Evolutionary conservation across 2,888 invertebrate species (phyloP).

Genomic region (Phortica okadai): DNA sequence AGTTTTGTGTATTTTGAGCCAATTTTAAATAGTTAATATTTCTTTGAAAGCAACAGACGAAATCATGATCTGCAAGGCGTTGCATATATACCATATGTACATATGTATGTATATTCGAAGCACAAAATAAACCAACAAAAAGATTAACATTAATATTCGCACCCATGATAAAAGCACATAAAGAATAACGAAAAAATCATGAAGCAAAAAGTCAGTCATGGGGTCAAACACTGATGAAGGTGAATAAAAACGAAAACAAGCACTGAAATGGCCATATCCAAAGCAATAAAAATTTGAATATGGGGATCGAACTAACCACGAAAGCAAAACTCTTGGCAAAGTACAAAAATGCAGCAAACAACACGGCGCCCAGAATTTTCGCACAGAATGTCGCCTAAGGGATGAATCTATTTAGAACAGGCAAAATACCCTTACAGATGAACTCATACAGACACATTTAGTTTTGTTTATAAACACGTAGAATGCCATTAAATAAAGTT

Average conservation of each 20-base stretch:
- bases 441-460: slow-evolving; percentile 19
- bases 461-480: slow-evolving; percentile 32
- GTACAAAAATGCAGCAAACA: background rate
- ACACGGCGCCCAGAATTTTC: background rate
- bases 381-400: slow-evolving; percentile 20
- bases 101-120: too few species aligned
- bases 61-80: too few species aligned
- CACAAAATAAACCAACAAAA: slow-evolving; percentile 33
- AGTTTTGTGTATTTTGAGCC: too few species aligned
- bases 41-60: too few species aligned
- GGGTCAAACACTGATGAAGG: background rate
- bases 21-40: too few species aligned
- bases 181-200: slow-evolving; percentile 8
- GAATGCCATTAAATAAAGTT: background rate
- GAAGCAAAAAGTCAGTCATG: slow-evolving; percentile 5
- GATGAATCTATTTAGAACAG: slow-evolving; percentile 42
- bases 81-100: background rate
- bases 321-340: slow-evolving; percentile 64
- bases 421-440: slow-evolving; percentile 38
- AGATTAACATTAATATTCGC: slow-evolving; percentile 59
- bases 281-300: slow-evolving; percentile 69
- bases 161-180: slow-evolving; percentile 35
- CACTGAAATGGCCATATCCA: slow-evolving; percentile 49
- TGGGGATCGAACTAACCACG: slow-evolving; percentile 69
- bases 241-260: slow-evolving; percentile 4